Conservation (phyloP, 2,888 invertebrate species). For the Conus canariensis region DNA sequence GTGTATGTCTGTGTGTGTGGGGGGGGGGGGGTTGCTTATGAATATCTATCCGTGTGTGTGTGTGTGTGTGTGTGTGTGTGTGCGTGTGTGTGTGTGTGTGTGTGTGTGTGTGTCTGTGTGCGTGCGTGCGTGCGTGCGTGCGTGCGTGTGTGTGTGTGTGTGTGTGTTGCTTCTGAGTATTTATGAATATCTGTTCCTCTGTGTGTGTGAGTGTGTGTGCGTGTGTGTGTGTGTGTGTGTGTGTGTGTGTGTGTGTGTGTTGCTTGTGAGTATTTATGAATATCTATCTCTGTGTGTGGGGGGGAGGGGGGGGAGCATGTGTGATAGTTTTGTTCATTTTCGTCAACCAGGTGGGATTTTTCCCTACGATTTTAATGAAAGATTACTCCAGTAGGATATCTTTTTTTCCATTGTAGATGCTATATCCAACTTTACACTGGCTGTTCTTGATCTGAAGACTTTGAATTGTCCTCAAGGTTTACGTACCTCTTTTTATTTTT, state of each 20-base stretch:
- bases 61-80: too few relatives aligned
- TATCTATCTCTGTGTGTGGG: background rate
- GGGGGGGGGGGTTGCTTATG: too few relatives aligned
- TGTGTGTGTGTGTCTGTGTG: background rate
- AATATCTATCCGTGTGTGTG: too few relatives aligned
- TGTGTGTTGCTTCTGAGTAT: background rate
- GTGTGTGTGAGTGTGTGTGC: background rate
- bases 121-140: background rate
- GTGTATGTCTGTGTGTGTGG: background rate
- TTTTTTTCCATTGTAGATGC: too few relatives aligned
- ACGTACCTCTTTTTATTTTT: too few relatives aligned
- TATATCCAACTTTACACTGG: too few relatives aligned
- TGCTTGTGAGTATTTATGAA: background rate
- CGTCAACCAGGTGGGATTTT: too few relatives aligned
- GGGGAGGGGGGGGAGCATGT: background rate
- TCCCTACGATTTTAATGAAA: too few relatives aligned
- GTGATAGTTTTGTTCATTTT: background rate
- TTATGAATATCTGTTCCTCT: background rate
- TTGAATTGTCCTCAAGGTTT: too few relatives aligned
- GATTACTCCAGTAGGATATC: too few relatives aligned
- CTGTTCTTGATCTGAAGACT: too few relatives aligned
- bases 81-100: background rate
- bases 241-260: background rate
- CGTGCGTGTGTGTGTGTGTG: constrained; percentile 1
- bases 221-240: background rate